A percentile compares a stretch with the other conserved stretches of the same genome.
phyloP scores from a whole-genome alignment of 2,888 invertebrate species.

The Drosophila melanosoma region DNA sequence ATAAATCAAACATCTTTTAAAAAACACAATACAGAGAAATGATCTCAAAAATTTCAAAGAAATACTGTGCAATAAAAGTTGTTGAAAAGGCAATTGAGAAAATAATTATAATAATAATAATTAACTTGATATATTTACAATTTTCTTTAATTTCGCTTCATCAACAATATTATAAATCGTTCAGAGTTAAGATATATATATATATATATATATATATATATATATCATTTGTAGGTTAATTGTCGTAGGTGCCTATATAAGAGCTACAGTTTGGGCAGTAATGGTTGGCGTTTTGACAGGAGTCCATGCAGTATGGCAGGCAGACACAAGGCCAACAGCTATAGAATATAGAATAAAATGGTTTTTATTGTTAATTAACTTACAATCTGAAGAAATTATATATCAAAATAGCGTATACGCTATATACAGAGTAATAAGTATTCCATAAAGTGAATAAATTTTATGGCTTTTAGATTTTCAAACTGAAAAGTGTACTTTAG shows the following conservation, averaged over 20 bases:
- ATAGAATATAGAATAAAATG: background rate
- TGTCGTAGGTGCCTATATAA: conserved; percentile 86
- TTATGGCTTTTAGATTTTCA: background rate
- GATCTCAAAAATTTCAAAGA: background rate
- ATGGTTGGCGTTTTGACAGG: conserved; percentile 86
- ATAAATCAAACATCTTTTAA: background rate
- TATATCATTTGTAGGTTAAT: conserved; percentile 33
- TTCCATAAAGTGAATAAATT: background rate
- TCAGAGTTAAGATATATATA: conserved; percentile 14
- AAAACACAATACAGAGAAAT: background rate
- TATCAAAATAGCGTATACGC: background rate
- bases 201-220: background rate
- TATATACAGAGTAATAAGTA: background rate
- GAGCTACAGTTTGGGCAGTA: conserved; percentile 87
- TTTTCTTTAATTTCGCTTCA: conserved; percentile 25
- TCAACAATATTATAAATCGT: conserved; percentile 18
- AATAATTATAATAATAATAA: conserved; percentile 11
- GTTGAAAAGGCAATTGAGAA: background rate
- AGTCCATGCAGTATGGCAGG: conserved; percentile 87
- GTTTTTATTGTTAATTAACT: background rate
- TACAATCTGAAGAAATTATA: background rate
- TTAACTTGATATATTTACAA: conserved; percentile 42
- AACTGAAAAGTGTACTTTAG: background rate
- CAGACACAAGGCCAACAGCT: conserved; percentile 87
- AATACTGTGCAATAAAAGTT: background rate